A percentile compares a stretch with the other conserved stretches of the same genome.
Evolutionary conservation across 2,888 invertebrate genomes (phyloP).

Genomic region (Xanthorhoe spadicearia): DNA sequence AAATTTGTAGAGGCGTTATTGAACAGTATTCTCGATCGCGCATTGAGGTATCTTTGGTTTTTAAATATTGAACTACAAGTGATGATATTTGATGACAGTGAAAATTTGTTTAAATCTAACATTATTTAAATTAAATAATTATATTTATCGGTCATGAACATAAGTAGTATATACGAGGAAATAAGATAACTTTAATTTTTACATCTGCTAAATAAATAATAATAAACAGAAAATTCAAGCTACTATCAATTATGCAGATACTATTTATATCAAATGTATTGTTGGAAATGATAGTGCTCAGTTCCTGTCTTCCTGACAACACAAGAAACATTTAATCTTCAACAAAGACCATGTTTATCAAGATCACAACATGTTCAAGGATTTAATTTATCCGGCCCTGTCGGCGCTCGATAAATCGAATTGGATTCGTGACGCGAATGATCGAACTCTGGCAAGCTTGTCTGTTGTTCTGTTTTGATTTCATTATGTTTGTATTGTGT

Average conservation of each 20-base stretch:
- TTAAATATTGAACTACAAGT: not conserved
- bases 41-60: not conserved
- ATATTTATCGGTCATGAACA: too few species aligned
- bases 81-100: too few species aligned
- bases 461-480: conserved; percentile 23
- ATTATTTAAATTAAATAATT: too few species aligned
- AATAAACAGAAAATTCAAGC: too few species aligned
- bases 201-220: too few species aligned
- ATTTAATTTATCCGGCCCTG: conserved; percentile 51
- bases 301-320: conserved; percentile 6
- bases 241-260: too few species aligned
- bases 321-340: conserved; percentile 22
- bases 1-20: not conserved
- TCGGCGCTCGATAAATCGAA: conserved; percentile 49
- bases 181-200: too few species aligned
- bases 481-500: conserved; percentile 14
- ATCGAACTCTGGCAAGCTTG: conserved; percentile 24
- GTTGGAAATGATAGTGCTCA: not conserved
- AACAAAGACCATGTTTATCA: conserved; percentile 38
- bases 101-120: too few species aligned
- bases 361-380: conserved; percentile 33
- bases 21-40: not conserved
- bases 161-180: too few species aligned
- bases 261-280: not conserved
- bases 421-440: conserved; percentile 49